Evolutionary conservation across 2,888 invertebrate genomes (phyloP).

Genomic region (Dynastes maya): DNA sequence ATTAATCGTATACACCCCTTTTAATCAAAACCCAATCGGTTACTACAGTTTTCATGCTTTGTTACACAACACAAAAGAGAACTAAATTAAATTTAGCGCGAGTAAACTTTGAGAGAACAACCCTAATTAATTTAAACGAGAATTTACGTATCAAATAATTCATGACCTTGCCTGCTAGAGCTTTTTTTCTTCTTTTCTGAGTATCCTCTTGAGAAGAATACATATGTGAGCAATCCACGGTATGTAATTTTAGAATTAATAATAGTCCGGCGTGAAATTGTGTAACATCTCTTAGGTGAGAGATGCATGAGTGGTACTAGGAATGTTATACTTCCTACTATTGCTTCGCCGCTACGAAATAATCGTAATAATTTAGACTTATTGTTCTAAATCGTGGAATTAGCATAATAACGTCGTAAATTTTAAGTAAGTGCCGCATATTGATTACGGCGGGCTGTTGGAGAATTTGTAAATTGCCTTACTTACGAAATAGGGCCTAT

Average conservation of each 20-base stretch:
- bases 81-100: slow-evolving; percentile 40
- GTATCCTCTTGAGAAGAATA: not conserved
- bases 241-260: slow-evolving; percentile 45
- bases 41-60: slow-evolving; percentile 47
- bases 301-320: not conserved
- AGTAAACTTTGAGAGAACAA: slow-evolving; percentile 30
- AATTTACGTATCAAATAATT: slow-evolving; percentile 3
- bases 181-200: not conserved
- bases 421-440: slow-evolving; percentile 20
- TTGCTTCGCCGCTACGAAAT: not conserved
- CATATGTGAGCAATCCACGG: not conserved
- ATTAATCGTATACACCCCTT: slow-evolving; percentile 49
- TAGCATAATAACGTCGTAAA: slow-evolving; percentile 25
- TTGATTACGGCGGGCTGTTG: slow-evolving; percentile 4
- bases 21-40: slow-evolving; percentile 46
- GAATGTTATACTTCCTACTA: not conserved
- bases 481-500: not conserved
- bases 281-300: not conserved
- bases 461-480: slow-evolving; percentile 18
- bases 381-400: slow-evolving; percentile 21
- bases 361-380: slow-evolving; percentile 24
- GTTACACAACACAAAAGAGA: slow-evolving; percentile 41
- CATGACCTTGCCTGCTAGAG: not conserved
- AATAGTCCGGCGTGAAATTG: slow-evolving; percentile 41
- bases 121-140: slow-evolving; percentile 23